Conservation (phyloP, 2,797 vertebrate genomes). For the Sternotherus odoratus region DNA sequence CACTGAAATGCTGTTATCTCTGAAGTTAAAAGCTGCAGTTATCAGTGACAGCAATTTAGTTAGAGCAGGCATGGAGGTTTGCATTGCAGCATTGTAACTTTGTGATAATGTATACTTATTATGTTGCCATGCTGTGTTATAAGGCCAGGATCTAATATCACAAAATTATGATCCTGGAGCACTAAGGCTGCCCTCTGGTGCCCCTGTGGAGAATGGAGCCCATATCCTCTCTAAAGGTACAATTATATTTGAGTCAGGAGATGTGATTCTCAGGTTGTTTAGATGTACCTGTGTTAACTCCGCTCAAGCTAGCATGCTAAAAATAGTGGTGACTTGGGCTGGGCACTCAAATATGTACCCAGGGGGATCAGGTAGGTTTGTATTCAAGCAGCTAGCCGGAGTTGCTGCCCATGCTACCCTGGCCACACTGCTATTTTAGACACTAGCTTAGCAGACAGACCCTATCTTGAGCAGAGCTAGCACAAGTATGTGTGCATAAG, state of each 20-base stretch:
- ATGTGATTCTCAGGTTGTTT: no score
- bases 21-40: not conserved
- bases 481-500: no score
- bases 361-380: no score
- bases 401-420: no score
- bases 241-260: not conserved
- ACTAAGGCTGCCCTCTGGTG: not conserved
- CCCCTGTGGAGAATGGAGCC: not conserved
- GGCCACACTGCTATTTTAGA: no score
- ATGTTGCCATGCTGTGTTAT: not conserved
- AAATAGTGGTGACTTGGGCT: no score
- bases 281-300: no score
- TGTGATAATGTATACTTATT: not conserved
- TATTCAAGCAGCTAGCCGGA: no score
- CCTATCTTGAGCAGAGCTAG: no score
- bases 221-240: not conserved
- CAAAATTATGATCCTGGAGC: not conserved
- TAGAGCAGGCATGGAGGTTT: not conserved
- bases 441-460: no score
- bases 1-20: not conserved
- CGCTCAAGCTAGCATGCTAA: no score
- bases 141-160: not conserved
- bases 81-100: not conserved
- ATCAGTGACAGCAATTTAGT: not conserved
- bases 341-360: no score